phyloP scores from a whole-genome alignment of 2,888 invertebrate species.

The Epistrophella euchroma region DNA sequence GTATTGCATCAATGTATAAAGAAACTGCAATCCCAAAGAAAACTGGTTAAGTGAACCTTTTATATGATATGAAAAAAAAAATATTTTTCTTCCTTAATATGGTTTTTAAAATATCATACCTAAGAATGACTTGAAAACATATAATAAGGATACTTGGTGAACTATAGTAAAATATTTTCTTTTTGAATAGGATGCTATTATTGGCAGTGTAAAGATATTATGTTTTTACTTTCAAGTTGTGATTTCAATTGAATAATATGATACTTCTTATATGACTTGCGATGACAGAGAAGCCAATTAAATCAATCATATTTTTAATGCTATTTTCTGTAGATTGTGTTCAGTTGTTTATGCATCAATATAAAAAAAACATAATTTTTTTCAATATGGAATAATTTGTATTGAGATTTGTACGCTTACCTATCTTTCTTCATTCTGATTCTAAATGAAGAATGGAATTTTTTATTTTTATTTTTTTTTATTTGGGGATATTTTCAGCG shows the following conservation, averaged over 20 bases:
- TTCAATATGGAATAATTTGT: too few relatives aligned
- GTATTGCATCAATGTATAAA: conserved; percentile 28
- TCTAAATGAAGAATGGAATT: too few relatives aligned
- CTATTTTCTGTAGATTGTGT: not conserved
- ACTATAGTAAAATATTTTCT: conserved; percentile 5
- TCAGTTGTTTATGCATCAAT: not conserved
- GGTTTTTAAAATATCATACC: conserved; percentile 18
- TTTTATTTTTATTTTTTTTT: too few relatives aligned
- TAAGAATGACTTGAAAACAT: conserved; percentile 5
- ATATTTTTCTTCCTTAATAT: conserved; percentile 29
- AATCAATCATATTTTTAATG: not conserved
- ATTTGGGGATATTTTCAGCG: too few relatives aligned
- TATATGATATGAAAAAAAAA: not conserved
- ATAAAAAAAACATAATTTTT: too few relatives aligned
- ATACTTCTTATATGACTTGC: not conserved
- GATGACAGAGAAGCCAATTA: not conserved
- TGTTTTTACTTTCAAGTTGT: not conserved
- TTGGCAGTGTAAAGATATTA: conserved; percentile 1
- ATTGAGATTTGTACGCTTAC: too few relatives aligned
- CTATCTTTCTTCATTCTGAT: too few relatives aligned
- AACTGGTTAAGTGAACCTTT: conserved; percentile 20
- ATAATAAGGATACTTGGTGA: not conserved
- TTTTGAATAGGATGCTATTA: not conserved
- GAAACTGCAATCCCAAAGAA: conserved; percentile 18
- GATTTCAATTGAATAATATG: not conserved